Base-by-base conservation (phyloP, 2,888 invertebrate genomes). In the Ceriagrion tenellum region DNA sequence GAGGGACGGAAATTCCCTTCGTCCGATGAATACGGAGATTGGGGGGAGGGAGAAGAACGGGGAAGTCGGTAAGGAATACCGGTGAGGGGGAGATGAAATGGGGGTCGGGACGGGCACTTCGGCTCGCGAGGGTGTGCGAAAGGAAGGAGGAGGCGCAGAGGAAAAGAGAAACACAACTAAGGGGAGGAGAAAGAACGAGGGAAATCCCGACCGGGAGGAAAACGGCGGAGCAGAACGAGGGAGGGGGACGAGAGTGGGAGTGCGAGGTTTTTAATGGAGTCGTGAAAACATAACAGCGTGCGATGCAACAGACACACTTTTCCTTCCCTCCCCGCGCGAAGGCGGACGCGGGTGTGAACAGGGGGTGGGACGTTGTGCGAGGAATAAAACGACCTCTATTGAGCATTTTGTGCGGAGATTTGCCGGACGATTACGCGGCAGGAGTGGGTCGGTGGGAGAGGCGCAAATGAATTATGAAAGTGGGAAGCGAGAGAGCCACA, bases 11-110 rank as follows among this genome's bases (percentile, higher is more conserved):
- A 91, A 59, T 91, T 59, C 81, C 13, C 93, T 69, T 69, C 93
- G 30, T 35, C 40, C 69, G 93, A 93, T 93, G 93, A 63, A 93
- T 93, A 63, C 59, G 59, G 69, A 93, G 93, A 93, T 69, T 69
- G 47, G 47, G 93, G 93, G 2, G 69, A 30, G 63, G n/a, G 30
- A 13, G 16, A 16, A 3, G 30, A 35, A 18, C 81, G 35, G 35
- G 16, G 26, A 16, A 81, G 81, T 13, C 16, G 35, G 69, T 12
- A n/a, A n/a, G 69, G 69, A 35, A 81, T 35, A 81, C 10, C 30
- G 81, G 81, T n/a, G 35, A 35, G 81, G 81, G n/a, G 23, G 23
- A 20, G 26, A 1, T 26, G 59, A 20, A 26, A 20, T 26, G n/a
- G 69, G 69, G 69, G 26, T 69, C 20, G 59, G n/a, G 6, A 59